These are phyloP conservation scores for Edolisoma coerulescens DNA, from an alignment of 2,113 vertebrate species.

Conservation along the genomic window DNA sequence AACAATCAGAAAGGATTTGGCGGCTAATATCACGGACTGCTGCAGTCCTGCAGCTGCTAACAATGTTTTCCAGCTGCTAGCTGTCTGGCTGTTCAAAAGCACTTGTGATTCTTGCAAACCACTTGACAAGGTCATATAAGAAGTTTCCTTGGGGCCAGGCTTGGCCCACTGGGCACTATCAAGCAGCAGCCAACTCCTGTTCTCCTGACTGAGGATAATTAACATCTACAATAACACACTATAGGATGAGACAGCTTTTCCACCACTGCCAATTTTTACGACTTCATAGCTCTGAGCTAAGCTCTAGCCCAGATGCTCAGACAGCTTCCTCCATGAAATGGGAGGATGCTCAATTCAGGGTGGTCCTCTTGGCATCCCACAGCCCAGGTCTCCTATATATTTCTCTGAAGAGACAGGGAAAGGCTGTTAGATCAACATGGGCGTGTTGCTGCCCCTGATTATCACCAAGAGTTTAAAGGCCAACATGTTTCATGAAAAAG, in stretches of 20 bases:
- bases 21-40: not conserved
- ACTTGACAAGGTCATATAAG: not conserved
- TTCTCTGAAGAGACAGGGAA: not conserved
- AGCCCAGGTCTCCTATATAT: not conserved
- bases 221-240: not conserved
- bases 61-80: conserved; percentile 31
- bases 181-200: not conserved
- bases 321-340: not conserved
- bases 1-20: conserved; percentile 23
- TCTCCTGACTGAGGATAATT: not conserved
- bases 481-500: not conserved
- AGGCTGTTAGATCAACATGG: not conserved
- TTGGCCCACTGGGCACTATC: not conserved
- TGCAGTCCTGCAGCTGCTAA: conserved; percentile 26
- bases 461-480: not conserved
- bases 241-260: not conserved
- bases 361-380: not conserved
- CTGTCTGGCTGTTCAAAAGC: not conserved
- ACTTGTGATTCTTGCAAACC: not conserved
- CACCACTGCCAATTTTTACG: not conserved
- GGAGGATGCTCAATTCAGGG: not conserved
- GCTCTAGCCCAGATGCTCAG: not conserved
- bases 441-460: not conserved
- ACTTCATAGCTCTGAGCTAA: not conserved
- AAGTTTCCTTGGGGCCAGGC: not conserved